A percentile compares a stretch with the other conserved stretches of the same genome.
Evolutionary conservation across 2,797 vertebrate species (phyloP).

Genomic region (Phrynocephalus guinanensis): DNA sequence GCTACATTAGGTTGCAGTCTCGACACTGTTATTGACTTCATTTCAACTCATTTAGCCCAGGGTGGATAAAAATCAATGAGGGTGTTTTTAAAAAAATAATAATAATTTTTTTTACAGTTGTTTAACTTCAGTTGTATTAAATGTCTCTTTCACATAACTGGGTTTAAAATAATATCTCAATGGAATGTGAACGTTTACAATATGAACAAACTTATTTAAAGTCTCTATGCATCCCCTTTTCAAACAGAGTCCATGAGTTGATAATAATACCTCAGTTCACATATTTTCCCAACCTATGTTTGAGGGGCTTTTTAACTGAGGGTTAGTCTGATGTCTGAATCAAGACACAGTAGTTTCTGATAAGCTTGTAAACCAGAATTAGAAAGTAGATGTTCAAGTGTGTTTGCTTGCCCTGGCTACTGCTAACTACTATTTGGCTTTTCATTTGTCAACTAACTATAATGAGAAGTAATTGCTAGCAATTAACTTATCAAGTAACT

Average conservation of each 20-base stretch:
- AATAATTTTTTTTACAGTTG: neutral
- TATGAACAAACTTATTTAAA: neutral
- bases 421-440: neutral
- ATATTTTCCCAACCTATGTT: neutral
- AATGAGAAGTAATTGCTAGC: too few relatives aligned
- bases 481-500: too few relatives aligned
- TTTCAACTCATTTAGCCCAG: conserved; percentile 63
- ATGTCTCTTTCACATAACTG: neutral
- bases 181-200: neutral
- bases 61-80: conserved; percentile 4
- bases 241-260: neutral
- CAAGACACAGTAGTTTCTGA: neutral
- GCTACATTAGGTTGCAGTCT: conserved; percentile 70
- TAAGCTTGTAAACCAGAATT: neutral
- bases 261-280: neutral
- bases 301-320: neutral
- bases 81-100: neutral
- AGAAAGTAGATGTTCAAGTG: neutral
- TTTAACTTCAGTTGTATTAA: conserved; percentile 4
- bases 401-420: neutral
- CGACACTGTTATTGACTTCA: conserved; percentile 60
- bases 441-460: neutral
- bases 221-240: neutral
- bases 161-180: neutral
- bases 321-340: neutral